phyloP scores from a whole-genome alignment of 2,888 invertebrate species.

The Drosophila quasianomalipes region DNA sequence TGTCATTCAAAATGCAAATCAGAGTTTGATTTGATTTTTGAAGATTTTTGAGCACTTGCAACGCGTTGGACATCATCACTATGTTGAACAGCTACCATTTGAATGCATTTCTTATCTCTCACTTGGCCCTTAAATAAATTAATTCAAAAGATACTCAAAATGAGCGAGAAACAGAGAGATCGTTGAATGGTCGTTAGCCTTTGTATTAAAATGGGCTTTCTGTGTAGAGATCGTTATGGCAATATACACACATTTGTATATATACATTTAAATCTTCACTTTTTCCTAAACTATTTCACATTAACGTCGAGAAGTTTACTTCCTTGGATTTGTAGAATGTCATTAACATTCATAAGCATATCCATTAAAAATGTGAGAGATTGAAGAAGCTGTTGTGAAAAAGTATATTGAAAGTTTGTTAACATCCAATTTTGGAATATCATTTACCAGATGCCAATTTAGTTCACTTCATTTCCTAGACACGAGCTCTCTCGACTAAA shows the following conservation, averaged over 20 bases:
- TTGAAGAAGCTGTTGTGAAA: not conserved
- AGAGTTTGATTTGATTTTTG: not conserved
- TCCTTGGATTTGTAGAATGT: not conserved
- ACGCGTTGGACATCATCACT: slow-evolving; percentile 14
- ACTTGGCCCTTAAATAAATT: slow-evolving; percentile 20
- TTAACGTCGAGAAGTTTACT: not conserved
- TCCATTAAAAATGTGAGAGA: not conserved
- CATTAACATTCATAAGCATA: not conserved
- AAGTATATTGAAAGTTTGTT: not conserved
- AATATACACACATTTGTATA: not conserved
- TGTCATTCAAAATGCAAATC: slow-evolving; percentile 43
- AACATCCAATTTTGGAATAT: not conserved
- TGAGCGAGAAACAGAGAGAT: slow-evolving; percentile 1
- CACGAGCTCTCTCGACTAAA: not conserved
- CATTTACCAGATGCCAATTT: not conserved
- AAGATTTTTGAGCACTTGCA: not conserved
- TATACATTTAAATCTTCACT: not conserved
- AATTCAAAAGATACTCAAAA: slow-evolving; percentile 17
- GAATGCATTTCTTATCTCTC: slow-evolving; percentile 34
- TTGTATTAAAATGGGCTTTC: not conserved
- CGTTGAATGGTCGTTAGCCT: slow-evolving; percentile 20
- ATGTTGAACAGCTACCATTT: slow-evolving; percentile 12
- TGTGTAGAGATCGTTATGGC: not conserved
- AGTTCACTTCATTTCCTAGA: not conserved
- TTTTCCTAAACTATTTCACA: not conserved